Conservation (phyloP, 2,888 invertebrate genomes). For the Cephus spinipes region DNA sequence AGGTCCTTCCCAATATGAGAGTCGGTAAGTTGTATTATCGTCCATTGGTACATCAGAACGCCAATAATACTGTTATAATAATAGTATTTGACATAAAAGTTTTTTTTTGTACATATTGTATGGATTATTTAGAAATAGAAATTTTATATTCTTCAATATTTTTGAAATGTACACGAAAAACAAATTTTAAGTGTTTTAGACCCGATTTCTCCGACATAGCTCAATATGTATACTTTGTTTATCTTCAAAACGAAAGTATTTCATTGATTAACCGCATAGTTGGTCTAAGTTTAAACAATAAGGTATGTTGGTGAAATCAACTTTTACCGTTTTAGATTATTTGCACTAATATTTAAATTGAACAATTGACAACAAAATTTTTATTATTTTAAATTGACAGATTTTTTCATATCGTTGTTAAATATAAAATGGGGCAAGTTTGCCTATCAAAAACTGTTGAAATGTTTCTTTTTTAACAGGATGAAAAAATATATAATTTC, state of each 20-base stretch:
- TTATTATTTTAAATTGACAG: no score
- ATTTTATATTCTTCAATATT: neutral
- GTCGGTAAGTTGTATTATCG: slow-evolving; percentile 71
- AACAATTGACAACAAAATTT: no score
- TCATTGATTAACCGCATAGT: no score
- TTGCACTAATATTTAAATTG: no score
- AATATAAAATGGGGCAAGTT: neutral
- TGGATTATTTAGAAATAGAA: no score
- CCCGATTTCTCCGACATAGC: no score
- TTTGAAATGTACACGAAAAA: neutral
- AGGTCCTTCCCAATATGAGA: slow-evolving; percentile 56
- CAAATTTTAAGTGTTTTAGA: neutral
- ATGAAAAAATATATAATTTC: neutral
- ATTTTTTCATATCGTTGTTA: neutral
- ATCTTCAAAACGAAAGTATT: no score
- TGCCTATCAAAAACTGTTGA: no score
- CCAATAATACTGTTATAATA: slow-evolving; percentile 55
- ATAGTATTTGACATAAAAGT: neutral
- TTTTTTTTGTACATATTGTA: neutral
- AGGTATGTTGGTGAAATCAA: neutral
- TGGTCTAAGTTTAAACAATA: neutral
- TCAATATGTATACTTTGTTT: no score
- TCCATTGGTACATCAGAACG: slow-evolving; percentile 68
- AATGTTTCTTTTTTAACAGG: no score
- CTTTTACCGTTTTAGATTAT: no score